Percentiles rank a stretch among this genome's conserved stretches.
phyloP scores from a whole-genome alignment of 2,113 vertebrate species.

The Tetrao urogallus region DNA sequence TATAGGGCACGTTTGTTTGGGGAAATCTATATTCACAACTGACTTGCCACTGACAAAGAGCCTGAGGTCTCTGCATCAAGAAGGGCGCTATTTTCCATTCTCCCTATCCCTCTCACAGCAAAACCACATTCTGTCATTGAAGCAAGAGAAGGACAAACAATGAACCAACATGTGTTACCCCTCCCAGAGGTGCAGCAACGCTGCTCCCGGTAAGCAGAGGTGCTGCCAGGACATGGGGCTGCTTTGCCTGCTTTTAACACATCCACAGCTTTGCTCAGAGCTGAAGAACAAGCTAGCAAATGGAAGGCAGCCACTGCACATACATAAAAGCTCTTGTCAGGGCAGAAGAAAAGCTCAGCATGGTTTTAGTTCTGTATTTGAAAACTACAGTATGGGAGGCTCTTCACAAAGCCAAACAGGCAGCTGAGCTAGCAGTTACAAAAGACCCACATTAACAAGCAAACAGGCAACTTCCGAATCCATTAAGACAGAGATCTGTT shows the following conservation, averaged over 20 bases:
- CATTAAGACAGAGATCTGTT: neutral
- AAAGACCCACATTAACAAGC: neutral
- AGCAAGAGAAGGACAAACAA: neutral
- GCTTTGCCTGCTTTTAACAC: neutral
- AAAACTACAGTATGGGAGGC: conserved; percentile 39
- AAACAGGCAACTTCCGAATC: neutral
- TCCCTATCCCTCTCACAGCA: neutral
- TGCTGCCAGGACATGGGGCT: neutral
- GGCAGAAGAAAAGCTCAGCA: conserved; percentile 62
- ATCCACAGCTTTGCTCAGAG: neutral
- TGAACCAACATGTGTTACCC: neutral
- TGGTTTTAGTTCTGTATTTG: conserved; percentile 41
- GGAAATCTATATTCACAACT: neutral
- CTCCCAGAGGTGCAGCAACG: neutral
- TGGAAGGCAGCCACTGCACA: conserved; percentile 27
- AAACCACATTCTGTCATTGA: neutral
- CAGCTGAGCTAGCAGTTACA: neutral
- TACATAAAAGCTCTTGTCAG: conserved; percentile 37
- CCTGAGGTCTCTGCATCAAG: neutral
- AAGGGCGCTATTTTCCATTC: neutral
- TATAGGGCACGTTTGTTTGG: neutral
- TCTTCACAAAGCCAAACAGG: conserved; percentile 39
- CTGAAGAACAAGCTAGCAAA: neutral
- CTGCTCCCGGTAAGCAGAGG: neutral
- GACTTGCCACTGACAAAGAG: neutral